Percentiles rank a stretch among this genome's conserved stretches.
Evolutionary conservation across 37 sponge, comb jelly and placozoan genomes (phyloP).

Genomic region (Crambe crambe): DNA sequence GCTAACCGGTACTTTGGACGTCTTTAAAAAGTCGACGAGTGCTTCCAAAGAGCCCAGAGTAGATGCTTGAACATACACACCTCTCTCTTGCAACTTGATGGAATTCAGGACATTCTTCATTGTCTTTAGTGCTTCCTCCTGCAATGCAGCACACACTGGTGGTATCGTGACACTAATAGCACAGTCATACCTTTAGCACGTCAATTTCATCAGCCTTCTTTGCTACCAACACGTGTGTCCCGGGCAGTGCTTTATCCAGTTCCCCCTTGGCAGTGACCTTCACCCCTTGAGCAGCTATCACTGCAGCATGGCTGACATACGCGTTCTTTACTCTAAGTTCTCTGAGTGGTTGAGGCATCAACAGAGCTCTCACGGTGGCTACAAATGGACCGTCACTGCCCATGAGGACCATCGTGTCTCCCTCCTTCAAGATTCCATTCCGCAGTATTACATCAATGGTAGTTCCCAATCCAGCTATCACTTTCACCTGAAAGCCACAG

Average conservation of each 20-base stretch:
- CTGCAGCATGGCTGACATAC: constrained; percentile 79
- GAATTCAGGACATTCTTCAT: constrained; percentile 72
- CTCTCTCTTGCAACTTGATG: constrained; percentile 85
- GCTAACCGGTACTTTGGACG: constrained; percentile 95
- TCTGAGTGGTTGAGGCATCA: constrained; percentile 97
- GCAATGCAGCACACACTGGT: background rate
- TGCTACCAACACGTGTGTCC: constrained; percentile 89
- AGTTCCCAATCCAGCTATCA: constrained; percentile 92
- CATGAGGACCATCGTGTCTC: constrained; percentile 90
- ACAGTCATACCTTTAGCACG: constrained; percentile 66
- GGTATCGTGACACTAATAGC: background rate
- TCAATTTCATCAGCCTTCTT: constrained; percentile 89
- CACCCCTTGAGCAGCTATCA: constrained; percentile 85
- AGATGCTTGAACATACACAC: constrained; percentile 98
- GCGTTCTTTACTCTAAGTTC: constrained; percentile 95
- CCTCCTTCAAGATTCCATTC: constrained; percentile 92
- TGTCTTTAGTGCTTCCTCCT: constrained; percentile 67
- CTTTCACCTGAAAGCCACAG: constrained; percentile 75
- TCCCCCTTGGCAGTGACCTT: constrained; percentile 87
- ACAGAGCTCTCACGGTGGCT: constrained; percentile 83
- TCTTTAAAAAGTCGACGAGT: constrained; percentile 90
- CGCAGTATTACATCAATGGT: constrained; percentile 96
- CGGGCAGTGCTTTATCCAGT: constrained; percentile 89
- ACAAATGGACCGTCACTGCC: constrained; percentile 91
- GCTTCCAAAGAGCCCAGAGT: constrained; percentile 98